Conservation (phyloP, 2,113 vertebrate species). For the Eolophus roseicapilla region DNA sequence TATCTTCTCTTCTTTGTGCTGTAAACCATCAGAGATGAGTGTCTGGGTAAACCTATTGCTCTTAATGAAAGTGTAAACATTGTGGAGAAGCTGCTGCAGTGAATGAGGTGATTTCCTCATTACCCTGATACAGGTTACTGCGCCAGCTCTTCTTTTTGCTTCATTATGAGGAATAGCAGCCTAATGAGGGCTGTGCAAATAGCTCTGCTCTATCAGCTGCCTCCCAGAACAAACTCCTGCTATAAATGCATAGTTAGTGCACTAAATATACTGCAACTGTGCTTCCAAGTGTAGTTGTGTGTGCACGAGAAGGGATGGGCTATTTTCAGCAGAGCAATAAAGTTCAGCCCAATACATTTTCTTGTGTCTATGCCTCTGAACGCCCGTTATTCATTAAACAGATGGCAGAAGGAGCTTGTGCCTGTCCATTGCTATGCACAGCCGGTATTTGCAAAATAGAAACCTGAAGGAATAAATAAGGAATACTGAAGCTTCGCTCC, state of each 20-base stretch:
- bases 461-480: background rate
- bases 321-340: background rate
- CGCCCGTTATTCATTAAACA: background rate
- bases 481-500: background rate
- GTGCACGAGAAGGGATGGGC: background rate
- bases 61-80: background rate
- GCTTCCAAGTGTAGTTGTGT: background rate
- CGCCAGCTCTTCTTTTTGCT: background rate
- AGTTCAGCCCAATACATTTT: background rate
- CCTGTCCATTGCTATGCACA: background rate
- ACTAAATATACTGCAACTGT: background rate
- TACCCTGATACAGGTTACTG: background rate
- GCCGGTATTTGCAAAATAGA: background rate
- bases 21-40: background rate
- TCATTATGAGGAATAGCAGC: background rate
- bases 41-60: background rate
- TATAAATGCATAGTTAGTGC: background rate
- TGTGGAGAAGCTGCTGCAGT: background rate
- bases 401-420: background rate
- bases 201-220: conserved; percentile 7
- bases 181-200: background rate
- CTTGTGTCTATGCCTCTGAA: background rate
- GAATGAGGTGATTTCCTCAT: background rate
- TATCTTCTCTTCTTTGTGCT: background rate
- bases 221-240: background rate